Conservation (phyloP, 1,140 invertebrate species). For the Bombus pascuorum region DNA sequence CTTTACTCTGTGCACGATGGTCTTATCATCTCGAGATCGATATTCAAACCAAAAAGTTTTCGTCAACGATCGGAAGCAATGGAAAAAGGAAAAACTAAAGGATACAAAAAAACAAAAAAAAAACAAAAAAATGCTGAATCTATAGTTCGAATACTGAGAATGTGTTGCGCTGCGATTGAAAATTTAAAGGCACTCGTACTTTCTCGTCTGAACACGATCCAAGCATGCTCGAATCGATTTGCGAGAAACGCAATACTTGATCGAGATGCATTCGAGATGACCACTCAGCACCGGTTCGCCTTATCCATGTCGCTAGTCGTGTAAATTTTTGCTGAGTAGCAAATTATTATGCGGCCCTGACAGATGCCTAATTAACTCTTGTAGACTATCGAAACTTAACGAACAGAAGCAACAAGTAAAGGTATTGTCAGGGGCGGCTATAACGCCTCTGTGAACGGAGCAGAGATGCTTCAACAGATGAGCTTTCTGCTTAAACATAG, state of each 20-base stretch:
- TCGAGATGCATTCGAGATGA: slow-evolving; percentile 2
- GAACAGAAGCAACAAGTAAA: slow-evolving; percentile 94
- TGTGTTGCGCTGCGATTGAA: not conserved
- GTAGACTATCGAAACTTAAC: slow-evolving; percentile 90
- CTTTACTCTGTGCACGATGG: no score
- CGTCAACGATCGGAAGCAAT: not conserved
- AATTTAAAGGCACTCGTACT: not conserved
- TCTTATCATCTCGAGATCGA: slow-evolving; percentile 15
- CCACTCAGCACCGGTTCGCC: slow-evolving; percentile 67
- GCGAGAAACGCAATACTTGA: not conserved
- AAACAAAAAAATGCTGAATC: not conserved
- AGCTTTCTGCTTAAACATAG: slow-evolving; percentile 95
- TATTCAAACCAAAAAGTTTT: not conserved
- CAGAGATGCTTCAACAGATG: slow-evolving; percentile 93
- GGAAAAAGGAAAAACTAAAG: no score
- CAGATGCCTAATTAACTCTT: slow-evolving; percentile 91
- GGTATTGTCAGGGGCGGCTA: slow-evolving; percentile 87
- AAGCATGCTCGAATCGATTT: not conserved
- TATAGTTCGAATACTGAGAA: slow-evolving; percentile 1
- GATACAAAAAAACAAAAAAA: no score
- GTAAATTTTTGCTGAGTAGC: slow-evolving; percentile 92
- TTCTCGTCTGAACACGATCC: not conserved
- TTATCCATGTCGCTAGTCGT: slow-evolving; percentile 83
- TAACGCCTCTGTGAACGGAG: slow-evolving; percentile 92
- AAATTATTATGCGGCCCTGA: slow-evolving; percentile 93